phyloP scores from a whole-genome alignment of 2,113 vertebrate species.

The Micronisus gabar region DNA sequence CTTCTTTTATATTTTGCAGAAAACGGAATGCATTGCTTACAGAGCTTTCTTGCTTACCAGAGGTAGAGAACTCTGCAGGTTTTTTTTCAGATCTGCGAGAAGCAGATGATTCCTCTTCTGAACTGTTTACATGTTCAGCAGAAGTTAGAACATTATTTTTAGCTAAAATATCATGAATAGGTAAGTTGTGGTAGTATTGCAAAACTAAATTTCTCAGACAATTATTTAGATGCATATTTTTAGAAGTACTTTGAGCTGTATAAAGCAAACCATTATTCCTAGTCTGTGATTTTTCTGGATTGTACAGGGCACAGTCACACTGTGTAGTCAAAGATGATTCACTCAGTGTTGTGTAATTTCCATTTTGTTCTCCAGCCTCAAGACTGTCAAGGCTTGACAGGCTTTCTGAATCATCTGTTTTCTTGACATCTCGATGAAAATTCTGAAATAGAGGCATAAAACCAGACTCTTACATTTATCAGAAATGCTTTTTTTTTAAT shows the following conservation, averaged over 20 bases:
- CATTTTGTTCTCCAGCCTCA: constrained; percentile 76
- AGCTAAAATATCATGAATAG: constrained; percentile 50
- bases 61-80: neutral
- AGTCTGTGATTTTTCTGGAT: constrained; percentile 34
- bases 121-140: constrained; percentile 9
- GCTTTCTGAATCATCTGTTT: constrained; percentile 78
- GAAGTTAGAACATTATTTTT: constrained; percentile 50
- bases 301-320: constrained; percentile 42
- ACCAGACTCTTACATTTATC: neutral
- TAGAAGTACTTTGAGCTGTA: constrained; percentile 39
- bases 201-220: constrained; percentile 64
- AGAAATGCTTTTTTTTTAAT: neutral
- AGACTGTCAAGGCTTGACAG: constrained; percentile 89
- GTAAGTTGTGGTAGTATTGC: constrained; percentile 23
- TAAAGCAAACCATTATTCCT: constrained; percentile 34
- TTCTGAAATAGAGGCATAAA: constrained; percentile 75
- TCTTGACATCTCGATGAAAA: constrained; percentile 73
- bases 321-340: constrained; percentile 48
- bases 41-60: neutral
- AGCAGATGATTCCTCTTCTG: constrained; percentile 41
- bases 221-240: constrained; percentile 67
- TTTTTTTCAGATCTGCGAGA: neutral
- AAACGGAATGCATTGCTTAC: neutral
- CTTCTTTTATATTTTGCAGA: constrained; percentile 21
- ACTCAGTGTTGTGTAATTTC: constrained; percentile 25